Base-by-base conservation (phyloP, 1,140 invertebrate species). In the Tetramorium simillimum region DNA sequence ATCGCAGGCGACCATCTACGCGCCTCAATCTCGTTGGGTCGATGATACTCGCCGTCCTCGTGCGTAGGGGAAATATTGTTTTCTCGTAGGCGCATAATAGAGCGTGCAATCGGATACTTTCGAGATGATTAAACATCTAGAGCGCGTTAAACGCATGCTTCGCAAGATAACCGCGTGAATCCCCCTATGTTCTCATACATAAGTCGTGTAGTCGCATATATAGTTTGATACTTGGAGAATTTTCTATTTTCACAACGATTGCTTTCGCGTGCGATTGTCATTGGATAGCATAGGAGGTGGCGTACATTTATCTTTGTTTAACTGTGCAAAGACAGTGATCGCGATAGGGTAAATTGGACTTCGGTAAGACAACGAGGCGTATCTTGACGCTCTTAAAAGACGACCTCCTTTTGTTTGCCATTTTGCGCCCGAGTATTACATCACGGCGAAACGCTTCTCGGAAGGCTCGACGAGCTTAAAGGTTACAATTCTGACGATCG, bases 401-500 rank as follows among this genome's bases (percentile, higher is more conserved):
- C n/a, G 58, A 58, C 53, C 67, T 88, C 76, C 88, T 77, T 90
- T 87, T 86, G 86, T 91, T 88, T 76, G 84, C 56, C 90, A 91
- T 91, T 91, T 78, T 91, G 75, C 84, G 51, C 51, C 14, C 56
- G 84, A 62, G 81, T 80, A 72, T 88, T 85, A 86, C 78, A 85
- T 91, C 87, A 81, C 75, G 65, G 43, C 18, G 73, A 37, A 58
- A 77, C 85, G 51, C 49, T 90, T 89, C 89, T 87, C n/a, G 80
- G 86, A 89, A 87, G 88, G 60, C 56, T 67, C 72, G 53, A 53
- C 88, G 70, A 67, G 70, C 86, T 81, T 65, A 85, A 90, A 90
- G 88, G 78, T 87, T 86, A 90, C 88, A 81, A 84, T 90, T 90
- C 89, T 86, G 86, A 82, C 88, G 88, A 90, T 81, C 80, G 78